Base-by-base conservation (phyloP, 2,113 vertebrate genomes). In the Callocephalon fimbriatum region DNA sequence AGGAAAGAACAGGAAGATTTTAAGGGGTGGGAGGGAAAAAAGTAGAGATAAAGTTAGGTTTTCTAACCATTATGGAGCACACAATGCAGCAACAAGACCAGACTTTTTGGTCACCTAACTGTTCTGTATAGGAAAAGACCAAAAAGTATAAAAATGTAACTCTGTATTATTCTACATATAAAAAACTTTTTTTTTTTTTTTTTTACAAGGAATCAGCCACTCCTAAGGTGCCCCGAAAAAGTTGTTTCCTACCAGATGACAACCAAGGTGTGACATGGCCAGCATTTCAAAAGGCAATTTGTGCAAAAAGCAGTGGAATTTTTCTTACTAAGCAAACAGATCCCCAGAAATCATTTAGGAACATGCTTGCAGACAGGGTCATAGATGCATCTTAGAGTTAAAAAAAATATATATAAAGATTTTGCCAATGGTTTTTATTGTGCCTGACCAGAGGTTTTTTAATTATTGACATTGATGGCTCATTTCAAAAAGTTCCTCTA, bases 401-500 rank as follows among this genome's bases (percentile, higher is more conserved):
- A 82, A 82, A 79, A 2, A 8, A 68, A 93, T 44, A 8, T 44
- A 15, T 58, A 58, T 58, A 23, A 58, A 58, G 32, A 35, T 85
- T 92, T 66, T 91, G 9, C 29, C 48, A 78, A 4, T 15, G 27
- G 19, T 66, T 70, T 45, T 67, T 53, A 47, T 76, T 87, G 8
- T 35, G 6, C 17, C 51, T 91, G 44, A 86, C 53, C 50, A 66
- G 63, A 83, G 11, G 3, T 8, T 70, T 80, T 94, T 90, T 75
- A 93, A 66, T 88, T 92, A 95, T 75, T 82, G 67, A 90, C 70
- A 58, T 50, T 76, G 78, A 74, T 1, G 5, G 54, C 27, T 94
- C 9, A 0, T 77, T 93, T 80, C 81, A 86, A 54, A 90, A 93
- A 97, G 95, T 95, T 94, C 48, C 26, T 79, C 38, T 50, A 62